Base-by-base conservation (phyloP, 2,797 vertebrate species). In the Micropoecilia bifurca region DNA sequence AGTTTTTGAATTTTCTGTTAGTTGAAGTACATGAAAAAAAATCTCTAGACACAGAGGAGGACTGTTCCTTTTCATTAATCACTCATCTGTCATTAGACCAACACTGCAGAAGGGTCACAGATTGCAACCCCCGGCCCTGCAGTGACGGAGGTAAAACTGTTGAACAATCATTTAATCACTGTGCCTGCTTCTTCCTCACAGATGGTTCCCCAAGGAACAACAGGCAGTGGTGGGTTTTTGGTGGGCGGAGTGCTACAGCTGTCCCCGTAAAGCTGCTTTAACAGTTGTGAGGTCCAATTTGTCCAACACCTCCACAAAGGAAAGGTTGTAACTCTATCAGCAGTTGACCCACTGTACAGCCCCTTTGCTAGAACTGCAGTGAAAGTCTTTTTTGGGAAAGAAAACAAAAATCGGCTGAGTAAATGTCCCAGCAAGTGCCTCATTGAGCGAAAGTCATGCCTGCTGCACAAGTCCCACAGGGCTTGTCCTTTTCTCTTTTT, bases 281-380 rank as follows among this genome's bases (percentile, higher is more conserved):
- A 95, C 92, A 94, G 94, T 94, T 91, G 92, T 91, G 90, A 88
- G 90, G 89, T 91, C 88, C 91, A 94, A 95, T 93, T 94, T 94
- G 91, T 92, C 88, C 90, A 79, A 94, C 94, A 93, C 93, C 92
- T 92, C 66, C 82, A 93, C 93, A 94, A 94, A 92, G 83, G 89
- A 87, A 80, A 88, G 90, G 91, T 81, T 92, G 90, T 90, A 95
- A 95, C 93, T 92, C 92, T 93, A 95, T 94, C 91, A 73, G 88
- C 87, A 84, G 88, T 92, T 92, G 90, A 93, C 94, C 95, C 94
- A 95, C 94, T 93, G 94, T 91, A 93, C 90, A 88, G 88, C 91
- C 91, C 91, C 91, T 93, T 78, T 81, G 85, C 82, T 84, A 87
- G 89, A 92, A 92, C 83, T 89, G 88, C 88, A 87, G 87, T 12